Evolutionary conservation across 2,797 vertebrate species (phyloP).

Genomic region (Okamejei kenojei): DNA sequence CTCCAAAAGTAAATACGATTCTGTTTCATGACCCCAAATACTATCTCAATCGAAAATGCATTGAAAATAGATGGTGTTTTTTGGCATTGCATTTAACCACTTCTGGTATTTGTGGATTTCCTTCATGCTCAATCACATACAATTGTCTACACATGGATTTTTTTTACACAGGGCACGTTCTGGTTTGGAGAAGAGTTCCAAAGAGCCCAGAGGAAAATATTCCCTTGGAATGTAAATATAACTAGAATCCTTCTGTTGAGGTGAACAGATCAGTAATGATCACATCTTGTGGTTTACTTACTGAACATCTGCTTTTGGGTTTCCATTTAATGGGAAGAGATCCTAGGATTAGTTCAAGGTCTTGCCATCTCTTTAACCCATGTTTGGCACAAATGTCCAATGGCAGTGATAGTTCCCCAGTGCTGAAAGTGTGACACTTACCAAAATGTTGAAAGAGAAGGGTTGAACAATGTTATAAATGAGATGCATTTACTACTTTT

Average conservation of each 20-base stretch:
- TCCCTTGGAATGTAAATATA: constrained; percentile 31
- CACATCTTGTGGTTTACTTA: constrained; percentile 45
- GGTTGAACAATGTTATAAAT: not conserved
- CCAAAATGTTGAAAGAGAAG: not conserved
- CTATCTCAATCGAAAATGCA: constrained; percentile 36
- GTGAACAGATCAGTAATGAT: constrained; percentile 46
- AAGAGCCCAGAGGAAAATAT: constrained; percentile 23
- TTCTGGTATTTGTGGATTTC: constrained; percentile 24
- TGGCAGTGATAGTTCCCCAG: constrained; percentile 36
- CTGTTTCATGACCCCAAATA: constrained; percentile 26
- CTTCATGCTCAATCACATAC: constrained; percentile 23
- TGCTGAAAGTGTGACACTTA: not conserved
- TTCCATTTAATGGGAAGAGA: constrained; percentile 46
- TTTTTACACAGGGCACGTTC: constrained; percentile 15
- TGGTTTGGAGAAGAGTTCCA: constrained; percentile 12
- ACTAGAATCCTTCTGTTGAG: constrained; percentile 28
- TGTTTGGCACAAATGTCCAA: constrained; percentile 52
- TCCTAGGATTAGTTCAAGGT: constrained; percentile 49
- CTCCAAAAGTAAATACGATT: constrained; percentile 11
- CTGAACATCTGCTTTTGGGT: constrained; percentile 46
- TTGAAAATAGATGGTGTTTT: constrained; percentile 48
- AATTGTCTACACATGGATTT: constrained; percentile 28
- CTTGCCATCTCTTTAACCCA: constrained; percentile 53
- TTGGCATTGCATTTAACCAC: constrained; percentile 19
- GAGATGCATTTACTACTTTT: not conserved